phyloP scores from a whole-genome alignment of 1,140 invertebrate species.

The Bactericera cockerelli region DNA sequence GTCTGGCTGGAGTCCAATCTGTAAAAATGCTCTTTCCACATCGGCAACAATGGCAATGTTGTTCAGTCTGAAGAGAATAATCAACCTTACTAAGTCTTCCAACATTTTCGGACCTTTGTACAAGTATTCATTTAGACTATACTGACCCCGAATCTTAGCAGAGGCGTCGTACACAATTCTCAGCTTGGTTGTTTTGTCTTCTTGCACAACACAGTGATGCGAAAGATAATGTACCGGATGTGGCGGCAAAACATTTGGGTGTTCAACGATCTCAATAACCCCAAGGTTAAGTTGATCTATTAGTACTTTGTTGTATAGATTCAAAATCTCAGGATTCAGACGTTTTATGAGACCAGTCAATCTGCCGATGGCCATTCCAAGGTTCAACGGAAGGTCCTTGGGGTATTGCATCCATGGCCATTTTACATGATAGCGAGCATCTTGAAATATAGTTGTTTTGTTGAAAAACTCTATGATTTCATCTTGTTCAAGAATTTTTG shows the following conservation, averaged over 20 bases:
- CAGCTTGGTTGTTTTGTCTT: too few relatives aligned
- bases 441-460: neutral
- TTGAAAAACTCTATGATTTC: too few relatives aligned
- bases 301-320: too few relatives aligned
- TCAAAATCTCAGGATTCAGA: neutral
- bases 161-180: too few relatives aligned
- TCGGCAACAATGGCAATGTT: neutral
- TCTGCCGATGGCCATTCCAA: neutral
- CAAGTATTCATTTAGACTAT: too few relatives aligned
- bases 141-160: too few relatives aligned
- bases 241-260: too few relatives aligned
- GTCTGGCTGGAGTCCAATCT: neutral
- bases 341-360: neutral
- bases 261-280: too few relatives aligned
- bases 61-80: neutral
- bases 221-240: too few relatives aligned
- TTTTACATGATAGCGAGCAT: neutral
- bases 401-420: constrained; percentile 6
- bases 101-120: too few relatives aligned
- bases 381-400: neutral
- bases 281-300: too few relatives aligned
- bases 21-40: constrained; percentile 7
- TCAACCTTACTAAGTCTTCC: constrained; percentile 4
- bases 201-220: too few relatives aligned
- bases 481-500: neutral